Evolutionary conservation across 2,797 vertebrate species (phyloP).

Genomic region (Streptopelia turtur): DNA sequence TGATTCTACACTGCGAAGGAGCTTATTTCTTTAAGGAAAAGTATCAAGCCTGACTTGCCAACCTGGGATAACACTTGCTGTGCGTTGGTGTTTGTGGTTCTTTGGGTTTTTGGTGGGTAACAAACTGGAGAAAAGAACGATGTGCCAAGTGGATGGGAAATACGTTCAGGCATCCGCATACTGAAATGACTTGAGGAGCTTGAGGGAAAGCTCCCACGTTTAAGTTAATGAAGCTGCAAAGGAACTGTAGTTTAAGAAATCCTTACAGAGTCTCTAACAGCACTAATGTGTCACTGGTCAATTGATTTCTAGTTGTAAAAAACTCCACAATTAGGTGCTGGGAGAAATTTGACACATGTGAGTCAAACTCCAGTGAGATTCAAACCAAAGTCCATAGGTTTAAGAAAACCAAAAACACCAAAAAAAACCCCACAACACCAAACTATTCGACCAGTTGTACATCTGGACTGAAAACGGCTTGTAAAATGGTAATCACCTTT

Average conservation of each 20-base stretch:
- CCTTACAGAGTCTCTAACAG: not conserved
- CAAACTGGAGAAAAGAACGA: not conserved
- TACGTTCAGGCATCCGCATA: rapidly evolving
- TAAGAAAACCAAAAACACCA: not conserved
- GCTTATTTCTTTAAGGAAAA: not conserved
- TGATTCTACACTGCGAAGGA: not conserved
- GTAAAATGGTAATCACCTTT: not conserved
- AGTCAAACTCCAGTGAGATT: not conserved
- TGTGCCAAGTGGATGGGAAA: not conserved
- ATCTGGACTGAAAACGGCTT: not conserved
- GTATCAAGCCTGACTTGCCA: not conserved
- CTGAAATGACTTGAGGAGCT: not conserved
- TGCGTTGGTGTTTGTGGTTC: not conserved
- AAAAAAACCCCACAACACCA: too few species aligned
- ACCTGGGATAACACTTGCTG: not conserved
- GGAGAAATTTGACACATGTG: not conserved
- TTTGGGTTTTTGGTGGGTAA: too few species aligned
- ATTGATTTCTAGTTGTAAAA: not conserved
- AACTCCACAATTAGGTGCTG: not conserved
- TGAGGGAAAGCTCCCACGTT: not conserved
- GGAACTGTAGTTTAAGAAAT: not conserved
- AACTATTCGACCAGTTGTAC: not conserved
- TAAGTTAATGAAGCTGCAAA: not conserved
- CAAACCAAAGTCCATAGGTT: not conserved
- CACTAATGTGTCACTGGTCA: not conserved